Base-by-base conservation (phyloP, 2,113 vertebrate genomes). In the Lipophrys pholis region DNA sequence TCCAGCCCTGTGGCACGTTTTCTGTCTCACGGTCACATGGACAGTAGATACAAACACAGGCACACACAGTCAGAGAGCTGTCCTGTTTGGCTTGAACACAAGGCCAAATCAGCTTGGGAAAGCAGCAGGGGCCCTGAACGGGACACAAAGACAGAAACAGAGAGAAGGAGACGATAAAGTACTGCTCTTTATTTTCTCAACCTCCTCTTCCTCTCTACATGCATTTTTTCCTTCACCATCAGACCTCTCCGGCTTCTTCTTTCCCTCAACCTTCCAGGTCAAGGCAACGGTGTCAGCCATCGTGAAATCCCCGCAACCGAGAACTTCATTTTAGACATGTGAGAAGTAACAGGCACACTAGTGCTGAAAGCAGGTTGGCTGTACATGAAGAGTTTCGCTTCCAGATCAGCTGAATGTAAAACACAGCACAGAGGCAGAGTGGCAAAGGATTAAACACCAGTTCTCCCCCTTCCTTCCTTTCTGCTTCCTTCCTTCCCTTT, bases 31-130 rank as follows among this genome's bases (percentile, higher is more conserved):
- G 49, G n/a, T 59, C 14, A 38, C 12, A 58, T 36, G 11, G 6
- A 21, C 39, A 8, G n/a, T 39, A 73, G 70, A 80, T 71, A 81
- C 59, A 64, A 16, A 51, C 46, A 55, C 8, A 80, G 36, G 78
- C 78, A 15, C 73, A 67, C 67, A 65, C n/a, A 58, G 57, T 73
- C 69, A 73, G n/a, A 53, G 65, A 81, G 62, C 66, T 49, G 68
- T 66, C 72, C 82, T 69, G 73, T 63, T 86, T 87, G 90, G 89
- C 82, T 43, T 42, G 9, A 8, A 15, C 81, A 89, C 91, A 89
- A 84, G 36, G 62, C 65, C 68, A 87, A 90, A 89, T 91, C 80
- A 90, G 84, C 85, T 89, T 90, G 90, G 90, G 86, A 92, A 92
- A 83, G 78, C 78, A 83, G 70, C 65, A 42, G 90, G 84, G 85